phyloP scores from a whole-genome alignment of 2,113 vertebrate species.

The Mixornis gularis region DNA sequence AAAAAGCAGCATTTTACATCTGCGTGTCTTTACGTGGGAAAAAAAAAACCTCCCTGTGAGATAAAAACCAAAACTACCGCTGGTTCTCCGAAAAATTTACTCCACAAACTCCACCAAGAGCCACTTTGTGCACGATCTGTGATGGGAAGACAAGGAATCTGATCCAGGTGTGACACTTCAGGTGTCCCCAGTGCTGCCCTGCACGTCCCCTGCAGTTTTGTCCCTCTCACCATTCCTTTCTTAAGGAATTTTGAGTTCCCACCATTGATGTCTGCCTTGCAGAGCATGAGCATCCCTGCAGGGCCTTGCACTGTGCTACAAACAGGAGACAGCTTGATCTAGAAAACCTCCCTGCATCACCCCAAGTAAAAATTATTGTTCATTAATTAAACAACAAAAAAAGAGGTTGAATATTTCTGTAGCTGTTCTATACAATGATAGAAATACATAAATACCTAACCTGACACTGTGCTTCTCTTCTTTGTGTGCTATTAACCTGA shows the following conservation, averaged over 20 bases:
- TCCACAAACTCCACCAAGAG: background rate
- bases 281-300: background rate
- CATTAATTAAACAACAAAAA: background rate
- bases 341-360: background rate
- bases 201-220: background rate
- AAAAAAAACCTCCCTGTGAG: background rate
- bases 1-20: background rate
- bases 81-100: background rate
- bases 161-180: background rate
- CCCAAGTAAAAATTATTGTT: background rate
- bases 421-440: background rate
- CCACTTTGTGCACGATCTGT: fast-evolving
- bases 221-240: background rate
- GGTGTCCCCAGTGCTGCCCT: background rate
- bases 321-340: background rate
- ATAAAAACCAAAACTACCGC: background rate
- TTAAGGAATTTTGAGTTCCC: background rate
- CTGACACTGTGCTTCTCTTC: background rate
- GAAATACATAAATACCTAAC: background rate
- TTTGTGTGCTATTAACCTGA: background rate
- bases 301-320: background rate
- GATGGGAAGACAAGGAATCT: background rate
- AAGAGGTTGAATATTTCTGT: background rate
- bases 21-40: fast-evolving
- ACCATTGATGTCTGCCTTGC: background rate